A percentile compares a stretch with the other conserved stretches of the same genome.
phyloP scores from a whole-genome alignment of 2,113 vertebrate genomes.

The Oncorhynchus tshawytscha region DNA sequence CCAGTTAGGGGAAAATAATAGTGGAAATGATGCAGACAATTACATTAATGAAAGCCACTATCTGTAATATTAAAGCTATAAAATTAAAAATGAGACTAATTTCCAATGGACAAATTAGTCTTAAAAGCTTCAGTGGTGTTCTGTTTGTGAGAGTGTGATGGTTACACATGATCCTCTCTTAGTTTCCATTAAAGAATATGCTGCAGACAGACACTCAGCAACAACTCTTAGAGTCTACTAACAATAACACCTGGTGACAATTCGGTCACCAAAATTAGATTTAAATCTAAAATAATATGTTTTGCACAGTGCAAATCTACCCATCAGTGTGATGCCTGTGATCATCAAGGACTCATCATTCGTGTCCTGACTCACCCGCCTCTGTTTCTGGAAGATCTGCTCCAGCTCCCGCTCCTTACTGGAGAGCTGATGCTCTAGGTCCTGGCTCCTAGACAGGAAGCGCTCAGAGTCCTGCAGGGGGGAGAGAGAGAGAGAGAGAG shows the following conservation, averaged over 20 bases:
- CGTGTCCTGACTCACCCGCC: conserved; percentile 64
- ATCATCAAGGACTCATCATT: no score
- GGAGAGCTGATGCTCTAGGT: conserved; percentile 79
- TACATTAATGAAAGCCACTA: no score
- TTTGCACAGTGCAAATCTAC: no score
- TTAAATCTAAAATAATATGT: no score
- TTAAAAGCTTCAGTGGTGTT: conserved; percentile 23
- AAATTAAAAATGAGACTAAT: neutral
- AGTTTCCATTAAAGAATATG: neutral
- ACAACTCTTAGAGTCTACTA: no score
- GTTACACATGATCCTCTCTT: neutral
- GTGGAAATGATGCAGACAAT: no score
- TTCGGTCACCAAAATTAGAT: no score
- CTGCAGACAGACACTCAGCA: neutral
- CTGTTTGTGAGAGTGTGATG: conserved; percentile 17
- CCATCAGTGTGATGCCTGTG: no score
- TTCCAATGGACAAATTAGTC: conserved; percentile 28
- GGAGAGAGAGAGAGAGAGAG: neutral
- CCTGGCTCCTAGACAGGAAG: conserved; percentile 80
- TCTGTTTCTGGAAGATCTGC: conserved; percentile 82
- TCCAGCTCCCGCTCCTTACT: conserved; percentile 87
- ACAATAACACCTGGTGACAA: no score
- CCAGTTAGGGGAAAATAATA: no score
- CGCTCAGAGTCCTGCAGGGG: conserved; percentile 78
- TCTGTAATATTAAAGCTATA: no score